phyloP scores from a whole-genome alignment of 2,888 invertebrate genomes.

The Eupithecia tripunctaria region DNA sequence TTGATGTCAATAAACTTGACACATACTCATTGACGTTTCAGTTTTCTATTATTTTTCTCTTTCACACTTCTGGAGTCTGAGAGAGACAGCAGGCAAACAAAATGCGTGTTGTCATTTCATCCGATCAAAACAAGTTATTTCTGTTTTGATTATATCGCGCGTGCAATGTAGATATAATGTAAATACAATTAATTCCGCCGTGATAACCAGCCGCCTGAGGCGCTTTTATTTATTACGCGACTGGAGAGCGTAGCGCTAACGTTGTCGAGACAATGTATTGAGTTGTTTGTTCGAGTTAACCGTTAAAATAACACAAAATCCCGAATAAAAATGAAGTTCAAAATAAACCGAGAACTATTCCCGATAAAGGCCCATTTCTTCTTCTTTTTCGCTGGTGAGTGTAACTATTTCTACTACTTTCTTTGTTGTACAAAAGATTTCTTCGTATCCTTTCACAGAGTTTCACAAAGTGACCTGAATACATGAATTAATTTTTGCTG shows the following conservation, averaged over 20 bases:
- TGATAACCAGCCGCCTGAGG: slow-evolving; percentile 2
- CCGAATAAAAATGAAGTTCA: slow-evolving; percentile 76
- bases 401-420: neutral
- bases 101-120: neutral
- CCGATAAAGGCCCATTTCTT: slow-evolving; percentile 95
- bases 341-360: slow-evolving; percentile 88
- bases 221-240: slow-evolving; percentile 22
- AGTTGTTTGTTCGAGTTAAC: neutral
- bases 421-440: neutral
- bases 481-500: neutral
- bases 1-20: slow-evolving; percentile 5
- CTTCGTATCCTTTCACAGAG: neutral
- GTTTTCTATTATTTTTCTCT: slow-evolving; percentile 5
- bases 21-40: slow-evolving; percentile 16
- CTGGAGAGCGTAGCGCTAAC: slow-evolving; percentile 12
- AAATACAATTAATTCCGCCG: slow-evolving; percentile 11
- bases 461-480: neutral
- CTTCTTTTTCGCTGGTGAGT: slow-evolving; percentile 94
- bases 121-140: slow-evolving; percentile 15
- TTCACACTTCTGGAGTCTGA: neutral
- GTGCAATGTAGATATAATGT: slow-evolving; percentile 2
- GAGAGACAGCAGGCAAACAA: slow-evolving; percentile 28
- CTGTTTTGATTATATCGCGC: slow-evolving; percentile 3
- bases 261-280: slow-evolving; percentile 9
- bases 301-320: neutral